These are phyloP conservation scores for Habropoda laboriosa DNA, from an alignment of 1,140 invertebrate genomes.

Conservation along the genomic window DNA sequence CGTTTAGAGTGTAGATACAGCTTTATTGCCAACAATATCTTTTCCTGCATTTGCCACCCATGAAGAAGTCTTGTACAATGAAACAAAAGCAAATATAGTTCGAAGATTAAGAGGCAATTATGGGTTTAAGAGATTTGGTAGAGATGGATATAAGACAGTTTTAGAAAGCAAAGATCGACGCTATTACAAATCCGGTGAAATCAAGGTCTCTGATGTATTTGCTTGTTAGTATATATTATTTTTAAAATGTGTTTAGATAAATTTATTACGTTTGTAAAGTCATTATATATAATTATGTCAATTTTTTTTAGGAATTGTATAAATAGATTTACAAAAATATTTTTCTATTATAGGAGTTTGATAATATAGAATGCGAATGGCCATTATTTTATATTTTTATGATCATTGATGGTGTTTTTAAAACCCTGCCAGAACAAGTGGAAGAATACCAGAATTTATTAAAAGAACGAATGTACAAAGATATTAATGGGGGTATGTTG, in stretches of 20 bases:
- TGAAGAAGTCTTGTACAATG: constrained; percentile 92
- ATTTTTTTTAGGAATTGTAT: background rate
- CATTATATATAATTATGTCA: background rate
- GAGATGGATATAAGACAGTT: constrained; percentile 96
- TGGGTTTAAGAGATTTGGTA: constrained; percentile 96
- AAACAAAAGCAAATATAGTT: constrained; percentile 94
- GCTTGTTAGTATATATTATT: constrained; percentile 41
- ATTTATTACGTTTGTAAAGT: background rate
- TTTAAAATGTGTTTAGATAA: constrained; percentile 1
- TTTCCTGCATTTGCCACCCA: constrained; percentile 99
- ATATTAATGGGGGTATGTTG: constrained; percentile 88
- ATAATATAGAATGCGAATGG: constrained; percentile 98
- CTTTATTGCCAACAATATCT: constrained; percentile 95
- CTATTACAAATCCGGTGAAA: constrained; percentile 88
- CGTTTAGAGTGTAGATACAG: constrained; percentile 92
- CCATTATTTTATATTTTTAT: constrained; percentile 97
- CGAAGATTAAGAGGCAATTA: constrained; percentile 93
- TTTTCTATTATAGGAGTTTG: constrained; percentile 89
- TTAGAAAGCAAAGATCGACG: constrained; percentile 91
- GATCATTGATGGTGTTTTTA: constrained; percentile 97
- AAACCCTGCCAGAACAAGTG: constrained; percentile 93
- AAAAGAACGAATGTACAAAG: constrained; percentile 88
- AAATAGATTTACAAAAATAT: background rate
- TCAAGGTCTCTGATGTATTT: constrained; percentile 82
- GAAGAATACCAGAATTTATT: constrained; percentile 95